A percentile compares a stretch with the other conserved stretches of the same genome.
These are phyloP conservation scores for Polia nebulosa DNA, from an alignment of 2,888 invertebrate genomes.

Conservation along the genomic window DNA sequence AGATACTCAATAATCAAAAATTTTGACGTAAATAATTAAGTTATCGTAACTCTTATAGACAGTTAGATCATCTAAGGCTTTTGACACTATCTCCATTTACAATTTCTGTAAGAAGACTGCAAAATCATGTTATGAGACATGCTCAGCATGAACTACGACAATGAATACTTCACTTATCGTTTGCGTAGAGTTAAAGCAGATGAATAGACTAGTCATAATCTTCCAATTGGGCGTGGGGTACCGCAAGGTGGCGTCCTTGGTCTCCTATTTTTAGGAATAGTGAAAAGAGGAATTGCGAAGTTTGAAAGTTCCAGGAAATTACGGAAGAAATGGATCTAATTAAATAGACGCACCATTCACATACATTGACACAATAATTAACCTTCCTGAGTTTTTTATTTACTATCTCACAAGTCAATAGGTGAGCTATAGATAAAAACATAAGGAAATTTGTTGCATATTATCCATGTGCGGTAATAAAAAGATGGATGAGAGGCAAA, in stretches of 20 bases:
- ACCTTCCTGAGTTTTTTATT: conserved; percentile 23
- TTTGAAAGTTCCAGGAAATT: neutral
- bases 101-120: neutral
- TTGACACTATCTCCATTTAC: neutral
- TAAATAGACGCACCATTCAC: neutral
- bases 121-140: neutral
- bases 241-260: neutral
- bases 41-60: too few relatives aligned
- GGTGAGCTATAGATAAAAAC: conserved; percentile 17
- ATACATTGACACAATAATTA: conserved; percentile 14
- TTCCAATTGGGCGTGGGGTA: neutral
- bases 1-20: too few relatives aligned
- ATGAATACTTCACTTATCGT: neutral
- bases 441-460: conserved; percentile 13
- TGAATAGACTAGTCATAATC: neutral
- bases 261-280: neutral
- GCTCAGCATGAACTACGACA: neutral
- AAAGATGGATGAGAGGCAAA: conserved; percentile 17
- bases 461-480: conserved; percentile 7
- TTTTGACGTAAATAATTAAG: too few relatives aligned
- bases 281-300: too few relatives aligned
- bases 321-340: neutral
- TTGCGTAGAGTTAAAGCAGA: neutral
- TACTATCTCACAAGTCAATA: conserved; percentile 25
- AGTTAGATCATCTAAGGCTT: too few relatives aligned